phyloP scores from a whole-genome alignment of 1,140 invertebrate species.

The Homalodisca vitripennis region DNA sequence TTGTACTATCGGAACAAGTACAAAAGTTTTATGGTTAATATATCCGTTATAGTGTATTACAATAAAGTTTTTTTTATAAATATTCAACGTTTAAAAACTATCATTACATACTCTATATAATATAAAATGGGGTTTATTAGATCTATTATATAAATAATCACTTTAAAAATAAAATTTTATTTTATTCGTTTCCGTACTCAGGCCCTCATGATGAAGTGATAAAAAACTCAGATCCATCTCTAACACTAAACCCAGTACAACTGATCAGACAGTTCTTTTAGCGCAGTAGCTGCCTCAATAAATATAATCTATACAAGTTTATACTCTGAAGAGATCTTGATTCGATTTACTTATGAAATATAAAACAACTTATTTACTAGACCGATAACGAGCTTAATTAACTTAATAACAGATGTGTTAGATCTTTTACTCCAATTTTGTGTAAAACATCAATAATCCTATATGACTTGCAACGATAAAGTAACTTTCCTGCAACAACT shows the following conservation, averaged over 20 bases:
- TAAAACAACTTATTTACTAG: background rate
- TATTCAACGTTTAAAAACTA: slow-evolving; percentile 21
- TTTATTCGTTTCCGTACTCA: slow-evolving; percentile 20
- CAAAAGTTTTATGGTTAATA: slow-evolving; percentile 1
- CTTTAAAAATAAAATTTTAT: slow-evolving; percentile 5
- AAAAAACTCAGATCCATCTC: background rate
- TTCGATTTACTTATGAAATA: background rate
- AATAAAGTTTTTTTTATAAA: slow-evolving; percentile 15
- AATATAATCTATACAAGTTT: background rate
- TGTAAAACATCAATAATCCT: background rate
- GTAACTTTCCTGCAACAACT: background rate
- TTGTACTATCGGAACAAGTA: background rate
- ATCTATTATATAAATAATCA: slow-evolving; percentile 23
- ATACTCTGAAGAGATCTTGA: slow-evolving; percentile 12
- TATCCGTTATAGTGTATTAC: background rate
- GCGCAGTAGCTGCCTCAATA: background rate
- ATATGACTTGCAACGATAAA: slow-evolving; percentile 2
- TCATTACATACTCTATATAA: slow-evolving; percentile 22
- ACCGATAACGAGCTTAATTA: too few species aligned
- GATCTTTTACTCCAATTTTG: too few species aligned
- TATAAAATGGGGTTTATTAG: slow-evolving; percentile 24
- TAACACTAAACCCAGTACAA: slow-evolving; percentile 12
- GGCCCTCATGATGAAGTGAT: background rate
- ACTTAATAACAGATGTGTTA: too few species aligned
- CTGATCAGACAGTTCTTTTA: background rate